Evolutionary conservation across 2,888 invertebrate genomes (phyloP).

Genomic region (Argyresthia albistria): DNA sequence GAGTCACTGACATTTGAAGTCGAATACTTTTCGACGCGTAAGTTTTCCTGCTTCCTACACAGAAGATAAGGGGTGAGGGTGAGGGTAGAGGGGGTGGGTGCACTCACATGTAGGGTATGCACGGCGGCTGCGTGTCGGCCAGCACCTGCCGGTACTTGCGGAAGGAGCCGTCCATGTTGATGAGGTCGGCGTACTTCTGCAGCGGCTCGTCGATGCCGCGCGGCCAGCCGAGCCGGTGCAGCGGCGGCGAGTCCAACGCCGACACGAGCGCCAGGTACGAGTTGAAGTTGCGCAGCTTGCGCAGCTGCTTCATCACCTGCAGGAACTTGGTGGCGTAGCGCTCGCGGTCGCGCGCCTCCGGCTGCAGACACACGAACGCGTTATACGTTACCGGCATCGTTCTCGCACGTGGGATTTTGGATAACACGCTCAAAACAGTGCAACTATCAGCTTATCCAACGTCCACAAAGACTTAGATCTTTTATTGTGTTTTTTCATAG

Average conservation of each 20-base stretch:
- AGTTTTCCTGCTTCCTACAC: no score
- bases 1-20: no score
- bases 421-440: no score
- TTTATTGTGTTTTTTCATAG: no score
- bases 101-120: conserved; percentile 98
- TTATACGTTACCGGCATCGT: not conserved
- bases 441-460: no score
- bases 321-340: conserved; percentile 95
- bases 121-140: conserved; percentile 96
- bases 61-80: no score
- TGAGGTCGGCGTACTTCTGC: conserved; percentile 95
- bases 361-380: conserved; percentile 29
- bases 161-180: conserved; percentile 98
- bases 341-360: conserved; percentile 95
- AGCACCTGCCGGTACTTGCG: conserved; percentile 95
- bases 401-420: no score
- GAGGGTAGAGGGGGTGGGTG: not conserved
- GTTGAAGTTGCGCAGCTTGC: conserved; percentile 98
- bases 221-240: conserved; percentile 93
- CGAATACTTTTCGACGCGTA: no score
- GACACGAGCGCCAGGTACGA: conserved; percentile 97
- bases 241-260: conserved; percentile 96
- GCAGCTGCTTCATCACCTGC: conserved; percentile 97
- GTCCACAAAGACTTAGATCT: no score
- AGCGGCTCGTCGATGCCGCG: conserved; percentile 92